Evolutionary conservation across 2,797 vertebrate species (phyloP), one percentile per base, ranked within the genome.

Genomic region (Typhlichthys eigenmanni): DNA sequence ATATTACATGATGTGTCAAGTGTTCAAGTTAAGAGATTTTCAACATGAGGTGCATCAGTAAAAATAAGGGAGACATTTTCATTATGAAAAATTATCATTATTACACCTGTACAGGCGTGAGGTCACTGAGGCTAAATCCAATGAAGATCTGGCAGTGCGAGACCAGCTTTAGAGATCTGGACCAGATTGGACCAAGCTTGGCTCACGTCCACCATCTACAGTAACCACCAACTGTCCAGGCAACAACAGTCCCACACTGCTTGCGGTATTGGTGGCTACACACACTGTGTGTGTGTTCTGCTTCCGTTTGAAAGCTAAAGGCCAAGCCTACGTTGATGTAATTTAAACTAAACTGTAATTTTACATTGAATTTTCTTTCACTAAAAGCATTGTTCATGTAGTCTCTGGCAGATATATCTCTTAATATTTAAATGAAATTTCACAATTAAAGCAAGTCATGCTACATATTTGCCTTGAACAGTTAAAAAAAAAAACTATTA

Each of bases 281-380:
- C 73, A 19, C 19, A 19, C 65, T 13, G 7, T 29, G 19, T 55
- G 52, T 34, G 53, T 24, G 17, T n/a, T 16, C 32, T 12, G 12
- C 66, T 63, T 81, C 71, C 66, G 79, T 80, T 77, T 66, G 72
- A 84, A 81, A 81, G 55, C 67, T 24, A 54, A 55, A 19, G 19
- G 19, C 19, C 19, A 19, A 19, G 19, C 19, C 19, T 19, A 19
- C 19, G 93, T 89, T 94, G 95, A 92, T 93, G 87, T 95, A 96
- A 17, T 17, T 17, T 17, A 17, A 17, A 17, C 1, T 38, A 38
- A 38, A 38, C 5, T 8, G 34, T 38, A 38, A 38, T 38, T 38
- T 38, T 38, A 38, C 1, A 38, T 8, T 38, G 8, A 38, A 6
- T 8, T 38, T 38, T 38, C 6, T 38, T 38, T 38, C 34, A 38